phyloP scores from a whole-genome alignment of 1,140 invertebrate species.

The Zaprionus inermis region DNA sequence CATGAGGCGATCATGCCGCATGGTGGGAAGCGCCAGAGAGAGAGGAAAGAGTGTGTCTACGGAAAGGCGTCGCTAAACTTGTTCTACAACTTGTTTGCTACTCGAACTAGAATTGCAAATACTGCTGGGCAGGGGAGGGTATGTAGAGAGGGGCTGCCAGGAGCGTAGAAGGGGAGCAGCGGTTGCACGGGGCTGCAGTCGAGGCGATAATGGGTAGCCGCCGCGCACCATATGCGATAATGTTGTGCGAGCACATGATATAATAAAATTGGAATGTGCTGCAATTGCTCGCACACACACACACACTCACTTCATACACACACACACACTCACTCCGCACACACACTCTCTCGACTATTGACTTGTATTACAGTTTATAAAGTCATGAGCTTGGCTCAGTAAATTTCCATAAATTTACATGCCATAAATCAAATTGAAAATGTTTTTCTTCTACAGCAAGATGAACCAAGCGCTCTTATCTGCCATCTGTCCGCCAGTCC shows the following conservation, averaged over 20 bases:
- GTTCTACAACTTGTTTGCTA: constrained; percentile 78
- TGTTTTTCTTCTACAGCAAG: constrained; percentile 59
- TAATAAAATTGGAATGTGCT: constrained; percentile 80
- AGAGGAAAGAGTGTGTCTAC: too few relatives aligned
- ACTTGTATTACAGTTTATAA: constrained; percentile 61
- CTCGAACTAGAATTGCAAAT: constrained; percentile 70
- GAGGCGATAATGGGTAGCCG: constrained; percentile 62
- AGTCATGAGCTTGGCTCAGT: constrained; percentile 50
- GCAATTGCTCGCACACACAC: constrained; percentile 46
- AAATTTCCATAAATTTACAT: constrained; percentile 82
- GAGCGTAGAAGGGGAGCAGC: not conserved
- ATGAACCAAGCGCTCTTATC: constrained; percentile 53
- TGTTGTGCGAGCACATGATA: constrained; percentile 74
- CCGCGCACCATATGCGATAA: constrained; percentile 78
- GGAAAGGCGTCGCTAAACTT: constrained; percentile 73
- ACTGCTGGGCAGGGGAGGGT: not conserved
- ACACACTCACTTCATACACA: constrained; percentile 3
- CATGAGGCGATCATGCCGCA: too few relatives aligned
- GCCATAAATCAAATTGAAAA: constrained; percentile 79
- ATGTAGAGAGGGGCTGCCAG: not conserved
- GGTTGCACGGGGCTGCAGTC: too few relatives aligned
- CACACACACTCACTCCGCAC: constrained; percentile 9
- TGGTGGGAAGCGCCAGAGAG: not conserved
- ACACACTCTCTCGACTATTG: constrained; percentile 39
- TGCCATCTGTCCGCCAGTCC: constrained; percentile 30